These are phyloP conservation scores for Phalera bucephala DNA, from an alignment of 2,888 invertebrate species.

Conservation along the genomic window DNA sequence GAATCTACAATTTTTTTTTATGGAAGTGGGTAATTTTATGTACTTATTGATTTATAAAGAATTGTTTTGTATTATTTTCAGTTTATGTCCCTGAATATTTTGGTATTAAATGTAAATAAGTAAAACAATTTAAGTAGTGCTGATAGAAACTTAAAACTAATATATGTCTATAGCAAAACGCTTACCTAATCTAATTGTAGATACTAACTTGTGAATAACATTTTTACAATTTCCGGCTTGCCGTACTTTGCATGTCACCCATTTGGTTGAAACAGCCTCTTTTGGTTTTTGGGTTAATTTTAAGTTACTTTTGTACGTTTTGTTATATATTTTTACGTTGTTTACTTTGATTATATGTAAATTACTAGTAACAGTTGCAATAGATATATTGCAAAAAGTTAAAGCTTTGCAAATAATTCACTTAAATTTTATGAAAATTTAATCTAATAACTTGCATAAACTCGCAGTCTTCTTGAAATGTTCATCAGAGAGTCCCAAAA, in stretches of 20 bases:
- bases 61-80: too few species aligned
- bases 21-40: background rate
- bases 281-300: slow-evolving; percentile 63
- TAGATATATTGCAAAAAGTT: too few species aligned
- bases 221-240: slow-evolving; percentile 7
- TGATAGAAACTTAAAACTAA: slow-evolving; percentile 24
- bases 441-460: too few species aligned
- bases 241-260: slow-evolving; percentile 65
- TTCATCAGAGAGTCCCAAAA: too few species aligned
- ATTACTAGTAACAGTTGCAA: too few species aligned
- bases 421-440: too few species aligned
- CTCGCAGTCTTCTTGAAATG: too few species aligned
- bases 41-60: too few species aligned
- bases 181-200: slow-evolving; percentile 11
- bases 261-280: slow-evolving; percentile 79
- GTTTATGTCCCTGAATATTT: background rate
- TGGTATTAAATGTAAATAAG: slow-evolving; percentile 10
- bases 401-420: too few species aligned
- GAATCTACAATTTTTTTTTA: too few species aligned
- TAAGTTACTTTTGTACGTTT: background rate
- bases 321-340: background rate
- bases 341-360: too few species aligned
- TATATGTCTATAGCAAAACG: slow-evolving; percentile 13
- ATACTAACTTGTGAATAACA: slow-evolving; percentile 14
- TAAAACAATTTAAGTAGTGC: slow-evolving; percentile 3